These are phyloP conservation scores for Tolypeutes matacus DNA, from an alignment of 2,797 vertebrate species.

Conservation along the genomic window DNA sequence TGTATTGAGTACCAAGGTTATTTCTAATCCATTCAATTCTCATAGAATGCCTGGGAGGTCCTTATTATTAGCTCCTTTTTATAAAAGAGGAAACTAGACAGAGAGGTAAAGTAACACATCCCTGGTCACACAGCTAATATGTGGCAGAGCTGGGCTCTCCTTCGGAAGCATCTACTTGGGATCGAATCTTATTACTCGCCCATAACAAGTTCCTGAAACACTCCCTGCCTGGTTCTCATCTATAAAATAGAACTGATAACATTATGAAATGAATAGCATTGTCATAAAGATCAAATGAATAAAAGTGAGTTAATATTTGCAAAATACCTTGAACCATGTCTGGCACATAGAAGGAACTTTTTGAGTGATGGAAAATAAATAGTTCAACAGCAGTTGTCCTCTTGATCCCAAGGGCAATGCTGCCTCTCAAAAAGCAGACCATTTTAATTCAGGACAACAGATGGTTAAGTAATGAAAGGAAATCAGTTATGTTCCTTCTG, in stretches of 20 bases:
- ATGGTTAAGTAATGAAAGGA: neutral
- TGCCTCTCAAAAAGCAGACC: neutral
- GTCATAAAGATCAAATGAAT: neutral
- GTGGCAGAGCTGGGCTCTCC: neutral
- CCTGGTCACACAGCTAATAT: no score
- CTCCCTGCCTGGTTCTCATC: neutral
- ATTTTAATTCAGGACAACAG: neutral
- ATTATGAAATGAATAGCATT: neutral
- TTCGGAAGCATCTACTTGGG: neutral
- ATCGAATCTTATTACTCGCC: neutral
- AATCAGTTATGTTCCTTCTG: neutral
- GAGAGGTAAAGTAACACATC: no score
- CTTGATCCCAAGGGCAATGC: neutral
- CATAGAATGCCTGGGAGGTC: neutral
- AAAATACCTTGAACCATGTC: neutral
- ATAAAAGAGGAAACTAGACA: no score
- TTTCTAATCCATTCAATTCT: no score
- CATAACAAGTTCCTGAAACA: neutral
- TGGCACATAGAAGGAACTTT: neutral
- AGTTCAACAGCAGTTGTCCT: neutral
- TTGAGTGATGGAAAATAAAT: neutral
- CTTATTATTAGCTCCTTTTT: neutral
- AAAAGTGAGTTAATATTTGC: neutral
- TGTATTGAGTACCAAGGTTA: no score
- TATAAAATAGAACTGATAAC: neutral